Percentiles rank a stretch among this genome's conserved stretches.
Evolutionary conservation across 2,888 invertebrate species (phyloP).

Genomic region (Sarcophaga caerulescens): DNA sequence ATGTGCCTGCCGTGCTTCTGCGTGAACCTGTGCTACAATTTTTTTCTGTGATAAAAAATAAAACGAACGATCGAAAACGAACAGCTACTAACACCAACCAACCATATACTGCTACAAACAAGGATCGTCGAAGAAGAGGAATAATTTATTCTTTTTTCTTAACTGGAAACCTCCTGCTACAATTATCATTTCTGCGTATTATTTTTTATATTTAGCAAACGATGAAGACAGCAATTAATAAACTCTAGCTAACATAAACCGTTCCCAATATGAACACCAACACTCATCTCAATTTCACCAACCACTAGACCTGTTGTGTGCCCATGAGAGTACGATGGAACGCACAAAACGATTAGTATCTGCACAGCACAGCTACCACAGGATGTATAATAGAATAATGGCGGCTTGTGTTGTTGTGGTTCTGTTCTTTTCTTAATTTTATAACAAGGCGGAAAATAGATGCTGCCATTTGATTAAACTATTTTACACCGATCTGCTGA

Average conservation of each 20-base stretch:
- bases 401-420: constrained; percentile 39
- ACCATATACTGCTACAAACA: constrained; percentile 43
- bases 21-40: constrained; percentile 61
- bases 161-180: constrained; percentile 65
- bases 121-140: constrained; percentile 50
- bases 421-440: background rate
- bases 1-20: background rate
- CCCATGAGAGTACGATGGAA: constrained; percentile 57
- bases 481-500: constrained; percentile 48
- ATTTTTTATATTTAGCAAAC: constrained; percentile 39
- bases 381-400: constrained; percentile 34
- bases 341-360: constrained; percentile 52
- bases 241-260: constrained; percentile 61
- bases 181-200: background rate
- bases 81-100: constrained; percentile 56
- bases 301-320: constrained; percentile 48
- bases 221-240: constrained; percentile 40
- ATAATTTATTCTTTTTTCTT: constrained; percentile 24
- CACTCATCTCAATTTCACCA: constrained; percentile 34
- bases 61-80: constrained; percentile 58
- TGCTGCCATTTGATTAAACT: constrained; percentile 43
- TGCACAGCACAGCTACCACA: constrained; percentile 55
- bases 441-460: constrained; percentile 40
- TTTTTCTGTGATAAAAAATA: constrained; percentile 49
- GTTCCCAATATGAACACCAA: constrained; percentile 19